A percentile compares a stretch with the other conserved stretches of the same genome.
Evolutionary conservation across 2,888 invertebrate genomes (phyloP).

Genomic region (Antheraea yamamai): DNA sequence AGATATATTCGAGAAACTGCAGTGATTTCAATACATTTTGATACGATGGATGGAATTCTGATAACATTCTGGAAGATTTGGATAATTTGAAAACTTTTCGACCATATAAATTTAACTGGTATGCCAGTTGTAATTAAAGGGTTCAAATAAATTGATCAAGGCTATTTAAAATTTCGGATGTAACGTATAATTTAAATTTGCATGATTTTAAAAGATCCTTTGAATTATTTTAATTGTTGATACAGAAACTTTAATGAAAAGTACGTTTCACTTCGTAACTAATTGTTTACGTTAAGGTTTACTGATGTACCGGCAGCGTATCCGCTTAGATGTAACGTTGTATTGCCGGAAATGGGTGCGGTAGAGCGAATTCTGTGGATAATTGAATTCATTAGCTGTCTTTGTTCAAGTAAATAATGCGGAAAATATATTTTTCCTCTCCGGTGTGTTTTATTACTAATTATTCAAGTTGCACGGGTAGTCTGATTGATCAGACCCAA

Average conservation of each 20-base stretch:
- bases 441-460: conserved; percentile 13
- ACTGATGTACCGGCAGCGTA: neutral
- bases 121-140: neutral
- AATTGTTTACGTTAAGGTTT: neutral
- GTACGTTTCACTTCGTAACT: neutral
- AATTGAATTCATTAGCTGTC: conserved; percentile 74
- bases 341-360: conserved; percentile 50
- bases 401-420: conserved; percentile 58
- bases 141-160: neutral
- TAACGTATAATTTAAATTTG: neutral
- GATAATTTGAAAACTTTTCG: conserved; percentile 26
- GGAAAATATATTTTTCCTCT: conserved; percentile 40
- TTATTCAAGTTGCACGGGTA: neutral
- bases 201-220: neutral
- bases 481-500: neutral
- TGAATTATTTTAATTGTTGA: neutral
- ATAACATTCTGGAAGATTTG: conserved; percentile 21
- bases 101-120: conserved; percentile 4
- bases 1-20: neutral
- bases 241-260: neutral
- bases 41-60: neutral
- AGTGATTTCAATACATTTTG: neutral
- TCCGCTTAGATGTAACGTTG: conserved; percentile 30
- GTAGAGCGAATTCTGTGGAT: conserved; percentile 62
- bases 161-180: neutral